Evolutionary conservation across 2,113 vertebrate genomes (phyloP), one percentile per base, ranked within the genome.

Genomic region (Neodon shergylaensis): DNA sequence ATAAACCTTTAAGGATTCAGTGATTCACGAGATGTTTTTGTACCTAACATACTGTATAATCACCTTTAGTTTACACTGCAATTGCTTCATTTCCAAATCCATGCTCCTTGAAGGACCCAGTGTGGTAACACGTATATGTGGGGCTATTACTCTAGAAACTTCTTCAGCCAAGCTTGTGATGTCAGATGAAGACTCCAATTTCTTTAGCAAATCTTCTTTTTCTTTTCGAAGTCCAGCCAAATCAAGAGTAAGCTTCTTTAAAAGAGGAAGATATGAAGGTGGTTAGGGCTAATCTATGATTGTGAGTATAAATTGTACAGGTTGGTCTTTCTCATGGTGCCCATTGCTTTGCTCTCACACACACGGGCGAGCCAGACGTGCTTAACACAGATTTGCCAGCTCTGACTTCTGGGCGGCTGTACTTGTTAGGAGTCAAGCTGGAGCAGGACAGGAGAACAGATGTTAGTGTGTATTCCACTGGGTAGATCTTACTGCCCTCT

Each of bases 61-160:
- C 97, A 99, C 99, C 99, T 99, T 99, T 81, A 99, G 98, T 98
- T 98, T 99, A 98, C 97, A 98, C 91, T 99, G 99, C 96, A 99
- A 98, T 97, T 99, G 99, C 98, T 99, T 99, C 95, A 99, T 98
- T 98, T 99, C 99, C 88, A 98, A 97, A 98, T 99, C 99, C 97
- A 98, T 96, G 88, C 97, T 98, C 95, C 98, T 99, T 95, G 98
- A 98, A 96, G 98, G 97, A 89, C 95, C 97, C 97, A 98, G 47
- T 97, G 98, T 95, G 90, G 97, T 97, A 85, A 97, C 92, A 87
- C 98, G 97, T 97, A 90, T 96, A 87, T 94, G 98, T 94, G 97
- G 97, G 96, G 98, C 94, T 98, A 93, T 83, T 63, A 97, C 83
- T 12, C 54, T 93, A 93, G 96, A 97, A 81, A 93, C 87, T 73